Conservation (phyloP, 2,888 invertebrate genomes). For the Andrena hattorfiana region DNA sequence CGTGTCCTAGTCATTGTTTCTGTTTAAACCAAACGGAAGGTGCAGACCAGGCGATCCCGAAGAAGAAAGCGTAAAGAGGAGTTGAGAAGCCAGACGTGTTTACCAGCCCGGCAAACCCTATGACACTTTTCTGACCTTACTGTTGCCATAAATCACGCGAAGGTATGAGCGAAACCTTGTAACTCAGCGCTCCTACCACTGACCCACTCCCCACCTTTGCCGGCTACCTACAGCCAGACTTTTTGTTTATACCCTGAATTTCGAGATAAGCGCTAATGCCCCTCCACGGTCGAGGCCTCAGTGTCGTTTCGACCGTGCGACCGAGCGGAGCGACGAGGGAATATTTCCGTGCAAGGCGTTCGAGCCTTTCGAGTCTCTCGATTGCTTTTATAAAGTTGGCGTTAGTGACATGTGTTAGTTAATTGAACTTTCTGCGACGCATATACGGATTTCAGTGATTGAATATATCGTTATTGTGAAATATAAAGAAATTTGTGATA, state of each 20-base stretch:
- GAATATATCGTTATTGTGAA: no score
- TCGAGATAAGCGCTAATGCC: conserved; percentile 4
- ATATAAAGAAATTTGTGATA: no score
- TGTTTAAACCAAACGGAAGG: neutral
- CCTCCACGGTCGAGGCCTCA: neutral
- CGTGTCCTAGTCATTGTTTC: neutral
- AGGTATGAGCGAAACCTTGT: conserved; percentile 6
- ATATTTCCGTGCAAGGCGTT: neutral
- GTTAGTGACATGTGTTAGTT: no score
- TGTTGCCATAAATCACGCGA: neutral
- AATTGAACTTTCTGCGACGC: no score
- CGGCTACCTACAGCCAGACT: neutral
- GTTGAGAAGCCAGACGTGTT: conserved; percentile 4
- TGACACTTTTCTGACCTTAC: conserved; percentile 3
- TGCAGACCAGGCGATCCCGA: neutral
- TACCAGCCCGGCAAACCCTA: neutral
- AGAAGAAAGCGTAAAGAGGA: neutral
- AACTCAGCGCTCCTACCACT: neutral
- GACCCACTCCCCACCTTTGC: neutral
- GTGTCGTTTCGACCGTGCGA: conserved; percentile 1
- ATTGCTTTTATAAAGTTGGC: no score
- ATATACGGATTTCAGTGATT: no score
- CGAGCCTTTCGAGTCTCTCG: no score
- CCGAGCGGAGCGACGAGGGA: neutral
- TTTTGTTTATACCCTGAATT: conserved; percentile 1